Conservation (phyloP, 2,113 vertebrate genomes). For the Labeo catla region DNA sequence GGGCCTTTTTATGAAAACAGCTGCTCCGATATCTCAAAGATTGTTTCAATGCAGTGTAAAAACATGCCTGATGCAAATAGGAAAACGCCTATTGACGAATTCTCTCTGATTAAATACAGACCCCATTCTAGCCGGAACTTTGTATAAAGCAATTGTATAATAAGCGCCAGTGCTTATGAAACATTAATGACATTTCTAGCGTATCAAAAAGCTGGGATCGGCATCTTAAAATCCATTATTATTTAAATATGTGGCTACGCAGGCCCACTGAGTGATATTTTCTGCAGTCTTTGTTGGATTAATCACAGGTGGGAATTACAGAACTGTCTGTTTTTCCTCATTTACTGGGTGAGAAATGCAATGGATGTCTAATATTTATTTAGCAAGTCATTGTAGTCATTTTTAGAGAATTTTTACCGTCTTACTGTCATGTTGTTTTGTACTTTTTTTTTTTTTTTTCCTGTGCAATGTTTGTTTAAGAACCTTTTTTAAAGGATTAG, state of each 20-base stretch:
- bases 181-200: slow-evolving; percentile 62
- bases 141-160: slow-evolving; percentile 66
- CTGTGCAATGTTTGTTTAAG: not conserved
- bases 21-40: slow-evolving; percentile 67
- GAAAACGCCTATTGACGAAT: slow-evolving; percentile 56
- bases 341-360: not conserved
- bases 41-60: slow-evolving; percentile 64
- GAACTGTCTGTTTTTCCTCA: slow-evolving; percentile 12
- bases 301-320: slow-evolving; percentile 62
- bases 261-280: slow-evolving; percentile 63
- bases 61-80: slow-evolving; percentile 71
- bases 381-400: slow-evolving; percentile 1
- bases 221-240: slow-evolving; percentile 69
- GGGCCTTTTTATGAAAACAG: slow-evolving; percentile 62
- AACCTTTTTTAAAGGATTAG: too few species aligned
- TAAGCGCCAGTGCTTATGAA: slow-evolving; percentile 65
- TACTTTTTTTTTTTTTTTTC: not conserved
- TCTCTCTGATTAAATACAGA: slow-evolving; percentile 60
- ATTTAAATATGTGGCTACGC: slow-evolving; percentile 61
- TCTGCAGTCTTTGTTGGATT: slow-evolving; percentile 63
- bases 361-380: slow-evolving; percentile 1
- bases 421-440: not conserved
- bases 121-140: slow-evolving; percentile 42
- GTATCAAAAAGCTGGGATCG: slow-evolving; percentile 55
- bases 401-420: not conserved